Conservation (phyloP, 2,888 invertebrate genomes). For the Epinotia nisella region DNA sequence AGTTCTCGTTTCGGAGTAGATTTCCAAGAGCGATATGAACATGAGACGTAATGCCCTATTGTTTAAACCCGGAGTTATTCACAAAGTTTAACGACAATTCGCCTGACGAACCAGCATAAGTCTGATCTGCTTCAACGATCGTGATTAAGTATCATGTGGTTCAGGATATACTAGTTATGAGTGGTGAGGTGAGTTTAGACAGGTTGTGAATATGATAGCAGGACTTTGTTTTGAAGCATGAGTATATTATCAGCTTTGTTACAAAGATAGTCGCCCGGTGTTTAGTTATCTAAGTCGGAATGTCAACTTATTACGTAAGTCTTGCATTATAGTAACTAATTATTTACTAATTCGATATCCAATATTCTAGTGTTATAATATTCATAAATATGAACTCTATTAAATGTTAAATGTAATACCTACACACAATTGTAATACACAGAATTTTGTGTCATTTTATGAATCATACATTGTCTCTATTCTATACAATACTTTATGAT, state of each 20-base stretch:
- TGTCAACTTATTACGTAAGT: slow-evolving; percentile 4
- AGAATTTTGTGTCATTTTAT: no score
- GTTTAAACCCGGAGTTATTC: slow-evolving; percentile 15
- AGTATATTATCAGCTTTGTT: slow-evolving; percentile 15
- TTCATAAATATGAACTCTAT: no score
- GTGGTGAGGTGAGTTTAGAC: not conserved
- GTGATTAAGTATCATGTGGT: not conserved
- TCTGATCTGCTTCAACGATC: not conserved
- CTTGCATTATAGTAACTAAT: not conserved
- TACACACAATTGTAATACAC: no score
- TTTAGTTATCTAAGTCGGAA: slow-evolving; percentile 34
- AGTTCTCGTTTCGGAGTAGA: slow-evolving; percentile 17
- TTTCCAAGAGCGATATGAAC: slow-evolving; percentile 13
- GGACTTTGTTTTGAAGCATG: slow-evolving; percentile 28
- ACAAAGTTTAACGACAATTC: not conserved
- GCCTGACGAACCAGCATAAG: not conserved
- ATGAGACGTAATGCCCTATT: slow-evolving; percentile 27
- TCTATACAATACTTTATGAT: no score
- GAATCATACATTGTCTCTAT: no score
- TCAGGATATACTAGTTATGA: not conserved
- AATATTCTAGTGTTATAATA: no score
- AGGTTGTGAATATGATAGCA: not conserved
- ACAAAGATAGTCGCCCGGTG: slow-evolving; percentile 10
- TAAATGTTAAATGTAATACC: no score
- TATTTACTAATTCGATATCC: no score